Evolutionary conservation across 2,888 invertebrate species (phyloP), one percentile per base, ranked within the genome.

Genomic region (Pristionchus fissidentatus): DNA sequence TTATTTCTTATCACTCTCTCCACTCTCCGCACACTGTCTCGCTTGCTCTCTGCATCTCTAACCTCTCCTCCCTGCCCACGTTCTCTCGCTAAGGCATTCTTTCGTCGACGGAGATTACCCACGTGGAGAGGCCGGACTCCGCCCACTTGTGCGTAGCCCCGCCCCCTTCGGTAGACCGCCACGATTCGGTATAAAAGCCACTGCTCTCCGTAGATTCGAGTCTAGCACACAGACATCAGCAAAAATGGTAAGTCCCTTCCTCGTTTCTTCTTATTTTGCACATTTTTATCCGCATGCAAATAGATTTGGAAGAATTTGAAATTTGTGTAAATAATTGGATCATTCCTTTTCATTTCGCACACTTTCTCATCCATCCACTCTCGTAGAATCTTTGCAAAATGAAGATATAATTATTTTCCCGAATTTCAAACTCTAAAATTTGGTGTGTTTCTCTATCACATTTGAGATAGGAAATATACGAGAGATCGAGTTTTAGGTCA

Each of bases 21-120:
- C 19, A 60, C 46, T 32, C 66, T 52, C 13, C 49, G 35, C 73
- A 29, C 70, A 43, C 55, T 43, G 4, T 38, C 83, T 52, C 38
- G 62, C 84, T 49, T n/a, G 80, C 52, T 84, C 49, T 26, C 29
- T 43, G 52, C 49, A 22, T 55, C 62, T 84, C 70, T 46, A n/a
- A 19, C 10, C 49, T 49, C 49, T 49, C 49, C 49, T 49, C 49
- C 10, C 49, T 49, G 10, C 49, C 49, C 49, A 49, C 49, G 19
- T 19, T 49, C 73, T 73, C 73, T 26, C 73, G 15, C 3, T 22
- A 38, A 66, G 62, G 62, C 62, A 66, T 66, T 66, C 62, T 73
- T 73, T 73, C 73, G 73, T 73, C 19, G 73, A 66, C 62, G 62
- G 62, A 38, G 32, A 29, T 38, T 32, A 35, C 73, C 73, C 73